Evolutionary conservation across 2,113 vertebrate species (phyloP), one percentile per base, ranked within the genome.

Genomic region (Guaruba guarouba): DNA sequence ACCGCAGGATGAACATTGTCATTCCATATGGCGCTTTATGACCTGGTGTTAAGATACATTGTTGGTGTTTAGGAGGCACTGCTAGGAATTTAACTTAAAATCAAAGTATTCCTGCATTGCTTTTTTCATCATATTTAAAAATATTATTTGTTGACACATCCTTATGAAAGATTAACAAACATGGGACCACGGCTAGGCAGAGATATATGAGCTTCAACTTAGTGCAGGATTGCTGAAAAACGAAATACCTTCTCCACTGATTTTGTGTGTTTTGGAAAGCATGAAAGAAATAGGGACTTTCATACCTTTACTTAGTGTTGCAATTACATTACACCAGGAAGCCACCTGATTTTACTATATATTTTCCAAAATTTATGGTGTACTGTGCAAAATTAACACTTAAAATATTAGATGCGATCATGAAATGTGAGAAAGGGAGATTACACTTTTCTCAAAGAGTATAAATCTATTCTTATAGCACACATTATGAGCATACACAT

Each of bases 11-110:
- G 46, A 62, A 8, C 25, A 17, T 48, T 66, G 55, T 9, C 11
- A 46, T 31, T 8, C 25, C 22, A 13, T 11, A 7, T 4, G 9
- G 10, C 10, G 7, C 20, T 44, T 31, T 33, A 9, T 8, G 7
- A 16, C 15, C 66, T 55, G 35, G 8, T 75, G 25, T 27, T 44
- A 31, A 0, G 0, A 20, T 13, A 7, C 2, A n/a, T 25, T 54
- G 3, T 17, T 55, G 10, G 12, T n/a, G 15, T 33, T 68, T 52
- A n/a, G 44, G 37, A 68, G 37, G 10, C 14, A 23, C 37, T 44
- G 16, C 9, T 46, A 54, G 7, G 24, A 49, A 77, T 7, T 59
- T 23, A 74, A 54, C 1, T 41, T 37, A 23, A 77, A 67, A 52
- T 77, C 23, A 23, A 66, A 92, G 12, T 6, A 52, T 44, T 59